These are phyloP conservation scores for Perdita meconis DNA, from an alignment of 2,888 invertebrate genomes.

Conservation along the genomic window DNA sequence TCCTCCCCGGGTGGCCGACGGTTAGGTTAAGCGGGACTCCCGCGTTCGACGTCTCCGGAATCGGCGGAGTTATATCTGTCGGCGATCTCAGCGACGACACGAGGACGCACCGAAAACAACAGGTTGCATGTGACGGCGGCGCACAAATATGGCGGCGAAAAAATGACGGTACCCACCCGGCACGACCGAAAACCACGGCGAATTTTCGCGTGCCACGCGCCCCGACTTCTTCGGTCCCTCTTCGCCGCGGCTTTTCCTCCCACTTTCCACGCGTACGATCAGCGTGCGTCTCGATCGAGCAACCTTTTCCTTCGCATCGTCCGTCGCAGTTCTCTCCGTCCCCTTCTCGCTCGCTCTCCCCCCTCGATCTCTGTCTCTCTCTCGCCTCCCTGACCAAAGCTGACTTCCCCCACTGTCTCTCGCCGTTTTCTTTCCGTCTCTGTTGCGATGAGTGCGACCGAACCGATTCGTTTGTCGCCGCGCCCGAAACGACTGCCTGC, in stretches of 20 bases:
- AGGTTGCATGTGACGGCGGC: conserved; percentile 77
- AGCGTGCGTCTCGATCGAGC: conserved; percentile 16
- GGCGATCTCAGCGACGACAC: conserved; percentile 63
- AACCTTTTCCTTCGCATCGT: conserved; percentile 16
- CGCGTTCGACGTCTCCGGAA: conserved; percentile 36
- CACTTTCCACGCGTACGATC: neutral
- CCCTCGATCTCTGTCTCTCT: conserved; percentile 7
- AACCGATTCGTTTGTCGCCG: conserved; percentile 23
- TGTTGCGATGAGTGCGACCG: neutral
- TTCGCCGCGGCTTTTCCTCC: neutral
- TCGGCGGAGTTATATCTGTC: conserved; percentile 23
- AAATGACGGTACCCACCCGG: conserved; percentile 39
- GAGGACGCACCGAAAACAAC: conserved; percentile 76
- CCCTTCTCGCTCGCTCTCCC: conserved; percentile 1
- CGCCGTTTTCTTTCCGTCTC: neutral
- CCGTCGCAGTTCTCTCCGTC: conserved; percentile 24
- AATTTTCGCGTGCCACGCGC: conserved; percentile 5
- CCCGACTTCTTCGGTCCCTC: neutral
- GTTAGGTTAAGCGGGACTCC: conserved; percentile 63
- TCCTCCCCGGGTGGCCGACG: conserved; percentile 34
- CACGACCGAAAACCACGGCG: conserved; percentile 6
- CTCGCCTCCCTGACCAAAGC: neutral
- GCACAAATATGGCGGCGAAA: conserved; percentile 72
- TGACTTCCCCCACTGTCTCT: conserved; percentile 1
- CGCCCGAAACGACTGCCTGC: conserved; percentile 38